phyloP scores from a whole-genome alignment of 2,888 invertebrate genomes.

The Nemurella pictetii region DNA sequence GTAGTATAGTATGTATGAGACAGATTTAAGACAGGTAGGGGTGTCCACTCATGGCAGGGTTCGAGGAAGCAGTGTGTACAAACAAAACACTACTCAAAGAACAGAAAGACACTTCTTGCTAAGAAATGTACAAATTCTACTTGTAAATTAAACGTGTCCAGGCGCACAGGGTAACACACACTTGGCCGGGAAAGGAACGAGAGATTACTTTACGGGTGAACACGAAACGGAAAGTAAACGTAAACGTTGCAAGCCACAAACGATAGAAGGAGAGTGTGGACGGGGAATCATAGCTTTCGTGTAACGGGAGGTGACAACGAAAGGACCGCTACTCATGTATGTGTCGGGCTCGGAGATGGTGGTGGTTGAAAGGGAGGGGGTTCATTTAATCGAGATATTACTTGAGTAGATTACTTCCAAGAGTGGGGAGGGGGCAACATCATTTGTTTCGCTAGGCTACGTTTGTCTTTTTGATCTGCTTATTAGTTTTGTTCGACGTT shows the following conservation, averaged over 20 bases:
- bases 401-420: background rate
- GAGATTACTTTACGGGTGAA: background rate
- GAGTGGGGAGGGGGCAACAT: background rate
- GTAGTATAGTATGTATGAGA: background rate
- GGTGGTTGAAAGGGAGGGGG: background rate
- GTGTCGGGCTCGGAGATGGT: no score
- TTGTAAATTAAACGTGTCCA: background rate
- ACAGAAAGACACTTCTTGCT: background rate
- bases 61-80: background rate
- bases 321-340: background rate
- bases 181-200: background rate
- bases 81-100: background rate
- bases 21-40: background rate
- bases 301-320: background rate
- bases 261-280: background rate
- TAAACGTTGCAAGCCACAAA: slow-evolving; percentile 5
- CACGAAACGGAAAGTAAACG: background rate
- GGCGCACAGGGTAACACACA: background rate
- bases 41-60: background rate
- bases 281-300: background rate
- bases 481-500: slow-evolving; percentile 2
- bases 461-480: background rate
- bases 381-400: background rate
- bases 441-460: background rate
- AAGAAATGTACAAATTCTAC: background rate